Conservation (phyloP, 2,113 vertebrate species). For the Nibea coibor region DNA sequence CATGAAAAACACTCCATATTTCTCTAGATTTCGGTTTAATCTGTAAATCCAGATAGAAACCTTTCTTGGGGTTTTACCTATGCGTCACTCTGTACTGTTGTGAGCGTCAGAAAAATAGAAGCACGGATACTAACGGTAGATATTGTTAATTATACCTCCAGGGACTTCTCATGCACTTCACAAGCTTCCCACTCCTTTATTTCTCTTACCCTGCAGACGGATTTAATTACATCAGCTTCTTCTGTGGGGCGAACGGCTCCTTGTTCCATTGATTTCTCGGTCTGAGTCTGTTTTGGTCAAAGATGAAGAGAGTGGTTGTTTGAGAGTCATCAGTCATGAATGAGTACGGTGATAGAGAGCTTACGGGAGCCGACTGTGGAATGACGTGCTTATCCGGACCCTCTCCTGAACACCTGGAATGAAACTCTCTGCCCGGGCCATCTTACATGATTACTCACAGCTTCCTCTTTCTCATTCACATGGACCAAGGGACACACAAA, state of each 20-base stretch:
- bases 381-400: slow-evolving; percentile 35
- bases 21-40: slow-evolving; percentile 12
- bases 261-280: slow-evolving; percentile 60
- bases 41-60: slow-evolving; percentile 14
- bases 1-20: background rate
- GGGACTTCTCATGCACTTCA: slow-evolving; percentile 64
- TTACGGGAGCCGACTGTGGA: slow-evolving; percentile 42
- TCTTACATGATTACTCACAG: slow-evolving; percentile 61
- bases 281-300: slow-evolving; percentile 52
- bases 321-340: slow-evolving; percentile 19
- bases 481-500: slow-evolving; percentile 34
- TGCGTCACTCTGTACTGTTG: slow-evolving; percentile 27
- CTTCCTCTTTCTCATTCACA: slow-evolving; percentile 35
- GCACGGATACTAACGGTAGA: slow-evolving; percentile 50
- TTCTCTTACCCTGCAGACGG: slow-evolving; percentile 56
- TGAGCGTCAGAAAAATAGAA: slow-evolving; percentile 32
- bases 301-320: slow-evolving; percentile 35
- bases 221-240: slow-evolving; percentile 73
- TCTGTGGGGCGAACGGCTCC: background rate
- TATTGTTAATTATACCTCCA: slow-evolving; percentile 77
- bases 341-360: slow-evolving; percentile 21
- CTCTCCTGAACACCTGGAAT: slow-evolving; percentile 54
- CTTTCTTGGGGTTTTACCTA: slow-evolving; percentile 40
- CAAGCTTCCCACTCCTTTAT: slow-evolving; percentile 52
- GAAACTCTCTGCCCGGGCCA: slow-evolving; percentile 39